Base-by-base conservation (phyloP, 2,113 vertebrate species). In the Pluvialis apricaria region DNA sequence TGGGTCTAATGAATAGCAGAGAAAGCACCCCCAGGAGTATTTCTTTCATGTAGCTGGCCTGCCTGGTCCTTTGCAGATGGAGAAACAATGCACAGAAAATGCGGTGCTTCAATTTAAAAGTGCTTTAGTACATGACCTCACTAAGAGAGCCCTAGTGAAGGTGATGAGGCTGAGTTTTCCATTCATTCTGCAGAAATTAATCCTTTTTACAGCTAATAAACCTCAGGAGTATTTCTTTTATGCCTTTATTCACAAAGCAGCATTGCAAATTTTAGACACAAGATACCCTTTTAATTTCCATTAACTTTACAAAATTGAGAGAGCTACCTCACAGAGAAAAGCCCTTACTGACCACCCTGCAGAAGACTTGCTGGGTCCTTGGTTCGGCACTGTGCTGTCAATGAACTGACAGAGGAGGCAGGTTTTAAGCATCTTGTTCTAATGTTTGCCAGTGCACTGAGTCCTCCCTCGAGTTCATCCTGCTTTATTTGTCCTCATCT, bases 401-500 rank as follows among this genome's bases (percentile, higher is more conserved):
- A 11, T 68, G 92, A 96, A 66, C 55, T 34, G 78, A 66, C n/a
- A 72, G 78, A 83, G 60, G 75, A 62, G 0, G 1, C 36, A 44
- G 75, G 64, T 60, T 96, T 96, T 80, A 38, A 90, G 91, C 91
- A 96, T 93, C 91, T 95, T 95, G 82, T 96, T 96, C 91, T 95
- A 88, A 96, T 95, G 91, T 91, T 95, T 87, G 84, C 84, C 94
- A 95, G 86, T 62, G 84, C 58, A 73, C 69, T 51, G 83, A 94
- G 87, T 96, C 89, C 88, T 96, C 85, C 68, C 90, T 94, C 2
- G 4, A 96, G 87, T 96, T 95, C 95, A 86, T 95, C 79, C 91
- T 93, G 82, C 75, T 93, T 87, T 93, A 92, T 97, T 95, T 96
- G 95, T 96, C 97, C 93, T 97, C 95, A 97, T 97, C 97, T 97